Percentiles rank a stretch among this genome's conserved stretches.
Evolutionary conservation across 2,888 invertebrate species (phyloP).

Genomic region (Artemia sinica): DNA sequence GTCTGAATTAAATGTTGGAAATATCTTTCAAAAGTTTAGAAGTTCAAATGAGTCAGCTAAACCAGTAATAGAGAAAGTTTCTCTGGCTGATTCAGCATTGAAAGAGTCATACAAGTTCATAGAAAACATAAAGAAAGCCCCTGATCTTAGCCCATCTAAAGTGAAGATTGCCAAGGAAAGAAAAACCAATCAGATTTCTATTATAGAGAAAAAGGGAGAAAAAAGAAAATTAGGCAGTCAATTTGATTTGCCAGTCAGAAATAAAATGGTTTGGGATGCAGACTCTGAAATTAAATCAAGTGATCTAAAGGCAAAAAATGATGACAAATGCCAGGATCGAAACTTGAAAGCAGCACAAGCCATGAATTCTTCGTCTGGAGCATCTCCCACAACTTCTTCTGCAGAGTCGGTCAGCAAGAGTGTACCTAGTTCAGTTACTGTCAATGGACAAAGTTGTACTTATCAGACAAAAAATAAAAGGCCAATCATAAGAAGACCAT

Average conservation of each 20-base stretch:
- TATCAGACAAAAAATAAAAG: slow-evolving; percentile 11
- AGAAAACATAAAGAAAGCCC: slow-evolving; percentile 3
- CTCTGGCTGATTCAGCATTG: slow-evolving; percentile 4
- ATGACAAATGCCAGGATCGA: background rate
- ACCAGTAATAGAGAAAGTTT: background rate
- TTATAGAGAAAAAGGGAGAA: background rate
- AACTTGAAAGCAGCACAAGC: background rate
- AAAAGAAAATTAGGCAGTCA: background rate
- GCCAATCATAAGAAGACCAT: slow-evolving; percentile 34
- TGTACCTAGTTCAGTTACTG: background rate
- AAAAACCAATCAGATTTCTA: background rate
- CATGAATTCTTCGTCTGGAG: background rate
- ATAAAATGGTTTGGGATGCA: background rate
- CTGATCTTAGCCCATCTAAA: background rate
- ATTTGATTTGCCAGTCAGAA: background rate
- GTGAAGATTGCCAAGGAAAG: background rate
- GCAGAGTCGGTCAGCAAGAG: background rate
- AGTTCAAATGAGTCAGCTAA: slow-evolving; percentile 27
- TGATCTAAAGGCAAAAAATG: background rate
- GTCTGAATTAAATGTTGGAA: slow-evolving; percentile 40
- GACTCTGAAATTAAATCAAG: background rate
- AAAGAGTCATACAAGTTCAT: slow-evolving; percentile 14
- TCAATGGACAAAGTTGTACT: background rate
- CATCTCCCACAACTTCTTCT: background rate
- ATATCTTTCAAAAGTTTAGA: slow-evolving; percentile 43